A percentile compares a stretch with the other conserved stretches of the same genome.
Evolutionary conservation across 2,797 vertebrate genomes (phyloP).

Genomic region (Hoplostethus atlanticus): DNA sequence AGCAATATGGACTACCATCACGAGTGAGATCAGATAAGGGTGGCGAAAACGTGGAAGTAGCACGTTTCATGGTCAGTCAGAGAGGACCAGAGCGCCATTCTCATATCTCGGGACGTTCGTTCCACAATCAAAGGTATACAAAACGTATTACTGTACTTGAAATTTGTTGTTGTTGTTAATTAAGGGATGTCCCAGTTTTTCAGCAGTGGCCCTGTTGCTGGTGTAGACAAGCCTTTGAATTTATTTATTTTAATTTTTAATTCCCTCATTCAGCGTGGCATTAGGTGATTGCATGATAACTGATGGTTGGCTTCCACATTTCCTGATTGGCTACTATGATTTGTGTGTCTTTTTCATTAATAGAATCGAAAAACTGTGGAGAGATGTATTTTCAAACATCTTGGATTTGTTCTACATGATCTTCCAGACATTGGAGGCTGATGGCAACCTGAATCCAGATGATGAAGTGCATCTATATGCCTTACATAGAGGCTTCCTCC

Average conservation of each 20-base stretch:
- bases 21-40: conserved; percentile 14
- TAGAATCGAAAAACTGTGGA: background rate
- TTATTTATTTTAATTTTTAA: too few relatives aligned
- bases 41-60: too few relatives aligned
- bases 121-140: too few relatives aligned
- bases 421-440: background rate
- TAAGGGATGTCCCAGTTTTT: too few relatives aligned
- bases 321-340: background rate
- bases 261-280: too few relatives aligned
- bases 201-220: too few relatives aligned
- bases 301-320: too few relatives aligned
- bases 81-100: background rate
- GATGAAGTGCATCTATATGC: conserved; percentile 4
- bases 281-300: too few relatives aligned
- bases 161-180: too few relatives aligned
- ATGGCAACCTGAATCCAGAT: conserved; percentile 6
- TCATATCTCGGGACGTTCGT: too few relatives aligned
- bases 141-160: too few relatives aligned
- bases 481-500: background rate
- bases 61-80: background rate
- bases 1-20: conserved; percentile 11
- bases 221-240: too few relatives aligned
- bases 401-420: background rate
- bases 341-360: background rate
- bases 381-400: background rate